Percentiles rank a stretch among this genome's conserved stretches.
Conservation (phyloP, 2,113 vertebrate genomes). For the Megalops atlanticus region DNA sequence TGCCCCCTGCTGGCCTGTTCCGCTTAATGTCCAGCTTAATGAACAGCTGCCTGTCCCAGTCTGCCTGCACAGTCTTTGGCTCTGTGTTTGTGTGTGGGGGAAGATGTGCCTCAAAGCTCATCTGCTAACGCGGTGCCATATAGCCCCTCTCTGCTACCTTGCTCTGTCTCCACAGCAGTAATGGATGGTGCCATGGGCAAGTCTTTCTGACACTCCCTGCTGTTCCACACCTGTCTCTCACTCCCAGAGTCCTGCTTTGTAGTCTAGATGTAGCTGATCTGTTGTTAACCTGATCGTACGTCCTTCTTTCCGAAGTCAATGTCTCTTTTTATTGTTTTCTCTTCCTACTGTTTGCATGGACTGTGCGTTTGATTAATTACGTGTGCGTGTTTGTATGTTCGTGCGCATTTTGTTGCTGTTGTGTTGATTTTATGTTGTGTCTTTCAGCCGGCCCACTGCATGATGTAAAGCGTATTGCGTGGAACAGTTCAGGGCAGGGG, state of each 20-base stretch:
- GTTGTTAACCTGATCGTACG: not conserved
- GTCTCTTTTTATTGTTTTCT: not conserved
- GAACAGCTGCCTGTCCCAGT: not conserved
- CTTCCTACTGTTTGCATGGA: not conserved
- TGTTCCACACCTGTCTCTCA: not conserved
- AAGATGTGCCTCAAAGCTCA: no score
- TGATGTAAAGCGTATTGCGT: slow-evolving; percentile 77
- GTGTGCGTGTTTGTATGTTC: not conserved
- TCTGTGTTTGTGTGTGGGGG: not conserved
- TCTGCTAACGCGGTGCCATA: no score
- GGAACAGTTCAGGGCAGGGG: slow-evolving; percentile 73
- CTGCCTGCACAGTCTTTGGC: not conserved
- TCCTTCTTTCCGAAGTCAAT: not conserved
- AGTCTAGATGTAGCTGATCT: not conserved
- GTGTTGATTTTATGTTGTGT: slow-evolving; percentile 53
- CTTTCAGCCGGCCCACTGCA: slow-evolving; percentile 76
- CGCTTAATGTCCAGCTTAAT: not conserved
- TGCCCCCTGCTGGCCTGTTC: slow-evolving; percentile 14
- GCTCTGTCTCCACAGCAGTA: no score
- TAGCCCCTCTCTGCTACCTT: no score
- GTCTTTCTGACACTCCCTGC: no score
- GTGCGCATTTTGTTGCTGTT: slow-evolving; percentile 1
- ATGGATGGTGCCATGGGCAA: no score
- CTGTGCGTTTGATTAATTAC: not conserved
- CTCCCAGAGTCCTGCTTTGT: not conserved